A percentile compares a stretch with the other conserved stretches of the same genome.
Evolutionary conservation across 2,888 invertebrate species (phyloP).

Genomic region (Chloroclystis v-ata): DNA sequence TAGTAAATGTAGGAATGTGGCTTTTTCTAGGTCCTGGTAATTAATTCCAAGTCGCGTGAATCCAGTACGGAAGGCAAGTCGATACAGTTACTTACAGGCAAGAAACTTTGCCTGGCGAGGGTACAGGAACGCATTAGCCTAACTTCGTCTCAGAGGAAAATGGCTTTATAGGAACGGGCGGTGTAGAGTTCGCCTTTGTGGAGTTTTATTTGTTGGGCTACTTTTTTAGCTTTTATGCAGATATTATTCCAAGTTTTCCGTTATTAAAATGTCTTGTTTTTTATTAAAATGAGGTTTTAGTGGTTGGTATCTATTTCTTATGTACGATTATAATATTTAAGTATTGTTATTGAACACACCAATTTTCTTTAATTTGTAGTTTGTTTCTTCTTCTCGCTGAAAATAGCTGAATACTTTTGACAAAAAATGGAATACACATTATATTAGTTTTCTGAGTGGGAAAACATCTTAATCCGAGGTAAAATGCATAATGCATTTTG

Average conservation of each 20-base stretch:
- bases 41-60: neutral
- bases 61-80: slow-evolving; percentile 2
- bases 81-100: slow-evolving; percentile 13
- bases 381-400: too few species aligned
- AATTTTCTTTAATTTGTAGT: too few species aligned
- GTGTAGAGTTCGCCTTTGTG: slow-evolving; percentile 9
- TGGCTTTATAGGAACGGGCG: slow-evolving; percentile 7
- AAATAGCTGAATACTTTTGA: too few species aligned
- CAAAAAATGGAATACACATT: too few species aligned
- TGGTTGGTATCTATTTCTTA: neutral
- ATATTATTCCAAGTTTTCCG: neutral
- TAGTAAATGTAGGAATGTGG: too few species aligned
- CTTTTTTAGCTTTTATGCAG: slow-evolving; percentile 3
- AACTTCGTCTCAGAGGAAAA: slow-evolving; percentile 15
- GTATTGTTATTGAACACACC: too few species aligned
- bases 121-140: slow-evolving; percentile 16
- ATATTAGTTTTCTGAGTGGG: too few species aligned
- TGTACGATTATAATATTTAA: too few species aligned
- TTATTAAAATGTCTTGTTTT: neutral
- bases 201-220: slow-evolving; percentile 10
- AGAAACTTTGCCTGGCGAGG: slow-evolving; percentile 17
- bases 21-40: neutral
- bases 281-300: neutral
- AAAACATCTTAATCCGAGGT: too few species aligned
- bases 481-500: too few species aligned